These are phyloP conservation scores for Tetragnatha versicolor DNA, from an alignment of 1,140 invertebrate genomes.

Conservation along the genomic window DNA sequence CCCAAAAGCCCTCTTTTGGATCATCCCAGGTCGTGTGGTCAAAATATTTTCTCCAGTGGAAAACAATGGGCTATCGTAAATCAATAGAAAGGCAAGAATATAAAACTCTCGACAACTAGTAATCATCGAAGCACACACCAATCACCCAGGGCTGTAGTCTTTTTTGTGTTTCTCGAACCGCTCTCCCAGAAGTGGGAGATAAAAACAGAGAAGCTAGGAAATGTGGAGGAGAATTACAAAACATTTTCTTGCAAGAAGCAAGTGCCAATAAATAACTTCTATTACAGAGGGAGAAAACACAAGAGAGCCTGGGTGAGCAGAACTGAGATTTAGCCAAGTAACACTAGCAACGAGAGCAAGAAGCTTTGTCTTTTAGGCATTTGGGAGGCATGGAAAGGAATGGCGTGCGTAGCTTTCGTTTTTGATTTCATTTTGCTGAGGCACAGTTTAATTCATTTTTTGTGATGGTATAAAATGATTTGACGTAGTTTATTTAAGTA, in stretches of 20 bases:
- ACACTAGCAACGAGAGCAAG: background rate
- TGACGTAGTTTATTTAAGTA: too few relatives aligned
- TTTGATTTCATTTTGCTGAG: too few relatives aligned
- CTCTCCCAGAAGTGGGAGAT: conserved; percentile 3
- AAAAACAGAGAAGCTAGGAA: background rate
- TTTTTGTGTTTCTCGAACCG: background rate
- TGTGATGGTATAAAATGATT: too few relatives aligned
- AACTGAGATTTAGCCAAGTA: conserved; percentile 18
- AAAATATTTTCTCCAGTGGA: conserved; percentile 24
- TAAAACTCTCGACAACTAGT: conserved; percentile 37
- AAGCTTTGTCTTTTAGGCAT: too few relatives aligned
- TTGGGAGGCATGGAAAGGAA: too few relatives aligned
- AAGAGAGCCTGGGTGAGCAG: background rate
- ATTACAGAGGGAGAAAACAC: background rate
- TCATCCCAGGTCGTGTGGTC: conserved; percentile 7
- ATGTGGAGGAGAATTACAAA: conserved; percentile 30
- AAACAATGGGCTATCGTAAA: conserved; percentile 32
- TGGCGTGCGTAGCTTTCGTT: too few relatives aligned
- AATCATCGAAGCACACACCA: conserved; percentile 28
- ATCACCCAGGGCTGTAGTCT: conserved; percentile 22
- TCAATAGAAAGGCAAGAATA: conserved; percentile 14
- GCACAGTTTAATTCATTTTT: too few relatives aligned
- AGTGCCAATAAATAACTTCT: conserved; percentile 40
- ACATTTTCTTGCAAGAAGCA: conserved; percentile 20
- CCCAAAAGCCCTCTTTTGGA: background rate